phyloP scores from a whole-genome alignment of 2,113 vertebrate genomes.

The Stercorarius parasiticus region DNA sequence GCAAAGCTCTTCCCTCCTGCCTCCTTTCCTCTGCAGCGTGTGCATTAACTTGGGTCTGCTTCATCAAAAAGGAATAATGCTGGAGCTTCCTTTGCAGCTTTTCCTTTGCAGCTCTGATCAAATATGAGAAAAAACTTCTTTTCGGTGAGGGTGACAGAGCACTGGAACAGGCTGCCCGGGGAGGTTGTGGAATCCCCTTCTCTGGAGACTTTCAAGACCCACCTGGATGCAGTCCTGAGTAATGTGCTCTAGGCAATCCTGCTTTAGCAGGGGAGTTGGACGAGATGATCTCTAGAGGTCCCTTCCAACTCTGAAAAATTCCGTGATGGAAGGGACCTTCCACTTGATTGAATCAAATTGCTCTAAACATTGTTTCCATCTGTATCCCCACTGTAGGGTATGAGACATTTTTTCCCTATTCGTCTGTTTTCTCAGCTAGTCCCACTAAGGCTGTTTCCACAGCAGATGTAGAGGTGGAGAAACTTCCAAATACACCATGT shows the following conservation, averaged over 20 bases:
- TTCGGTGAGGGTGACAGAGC: too few relatives aligned
- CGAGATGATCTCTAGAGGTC: too few relatives aligned
- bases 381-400: not conserved
- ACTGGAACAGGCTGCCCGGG: too few relatives aligned
- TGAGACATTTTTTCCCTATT: not conserved
- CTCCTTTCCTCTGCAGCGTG: rapidly evolving
- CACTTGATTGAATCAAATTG: not conserved
- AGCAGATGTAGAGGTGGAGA: not conserved
- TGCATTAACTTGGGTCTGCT: not conserved
- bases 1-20: not conserved
- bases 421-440: not conserved
- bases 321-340: too few relatives aligned
- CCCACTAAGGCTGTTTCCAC: not conserved
- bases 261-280: too few relatives aligned
- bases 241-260: too few relatives aligned
- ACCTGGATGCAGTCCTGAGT: too few relatives aligned
- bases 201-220: too few relatives aligned
- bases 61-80: not conserved
- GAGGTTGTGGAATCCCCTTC: too few relatives aligned
- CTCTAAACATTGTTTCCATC: not conserved
- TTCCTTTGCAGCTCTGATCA: too few relatives aligned
- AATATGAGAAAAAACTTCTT: too few relatives aligned
- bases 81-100: not conserved
- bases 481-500: not conserved
- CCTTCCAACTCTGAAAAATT: too few relatives aligned